Percentiles rank a stretch among this genome's conserved stretches.
Evolutionary conservation across 2,888 invertebrate species (phyloP).

Genomic region (Nysson spinosus): DNA sequence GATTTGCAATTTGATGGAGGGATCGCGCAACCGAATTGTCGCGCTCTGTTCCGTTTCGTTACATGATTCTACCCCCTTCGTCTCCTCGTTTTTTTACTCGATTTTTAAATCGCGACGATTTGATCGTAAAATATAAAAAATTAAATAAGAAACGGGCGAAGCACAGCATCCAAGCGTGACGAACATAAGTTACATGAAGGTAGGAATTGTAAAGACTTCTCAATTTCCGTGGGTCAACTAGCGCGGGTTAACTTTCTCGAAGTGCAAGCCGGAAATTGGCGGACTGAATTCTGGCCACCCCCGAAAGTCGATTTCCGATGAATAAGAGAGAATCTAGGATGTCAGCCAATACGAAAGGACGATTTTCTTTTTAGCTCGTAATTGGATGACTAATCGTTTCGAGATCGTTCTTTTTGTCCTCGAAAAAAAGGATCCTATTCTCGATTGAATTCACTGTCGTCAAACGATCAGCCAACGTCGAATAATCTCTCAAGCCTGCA

Average conservation of each 20-base stretch:
- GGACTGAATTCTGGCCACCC: constrained; percentile 28
- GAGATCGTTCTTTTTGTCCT: neutral
- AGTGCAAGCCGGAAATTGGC: constrained; percentile 39
- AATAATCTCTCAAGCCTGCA: neutral
- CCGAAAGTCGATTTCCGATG: constrained; percentile 31
- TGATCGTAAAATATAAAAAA: neutral
- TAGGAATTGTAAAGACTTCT: constrained; percentile 7
- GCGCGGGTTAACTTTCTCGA: constrained; percentile 18
- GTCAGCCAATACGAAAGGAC: neutral
- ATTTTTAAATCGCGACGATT: neutral
- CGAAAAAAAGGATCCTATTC: no score
- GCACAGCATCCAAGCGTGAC: no score
- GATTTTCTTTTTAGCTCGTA: constrained; percentile 26
- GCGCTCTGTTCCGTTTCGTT: constrained; percentile 29
- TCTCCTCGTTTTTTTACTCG: neutral
- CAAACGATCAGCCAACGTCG: neutral
- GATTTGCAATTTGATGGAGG: constrained; percentile 63
- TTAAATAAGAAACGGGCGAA: neutral
- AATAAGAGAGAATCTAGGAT: neutral
- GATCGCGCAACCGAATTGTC: constrained; percentile 52
- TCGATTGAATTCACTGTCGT: neutral
- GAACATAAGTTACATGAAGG: no score
- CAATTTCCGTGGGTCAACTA: constrained; percentile 33
- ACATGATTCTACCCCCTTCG: constrained; percentile 2
- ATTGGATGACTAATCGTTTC: constrained; percentile 31